Base-by-base conservation (phyloP, 2,888 invertebrate species). In the Nomada hirtipes region DNA sequence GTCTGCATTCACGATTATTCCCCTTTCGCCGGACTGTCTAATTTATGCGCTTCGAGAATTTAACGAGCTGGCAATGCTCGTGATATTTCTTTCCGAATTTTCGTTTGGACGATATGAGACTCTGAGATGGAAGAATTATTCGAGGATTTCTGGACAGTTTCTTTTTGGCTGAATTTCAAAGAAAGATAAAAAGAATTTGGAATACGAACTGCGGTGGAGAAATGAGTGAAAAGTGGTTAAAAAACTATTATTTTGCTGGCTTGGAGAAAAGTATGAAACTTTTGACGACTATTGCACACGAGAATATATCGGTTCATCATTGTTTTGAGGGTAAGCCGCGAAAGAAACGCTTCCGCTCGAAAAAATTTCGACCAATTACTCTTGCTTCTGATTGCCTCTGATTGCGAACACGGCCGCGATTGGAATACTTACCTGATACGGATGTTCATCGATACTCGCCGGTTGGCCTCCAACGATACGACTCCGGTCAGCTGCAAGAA, bases 381-480 rank as follows among this genome's bases (percentile, higher is more conserved):
- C 71, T 65, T 64, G 15, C 47, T 26, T 29, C 47, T n/a, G 26
- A 20, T 59, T 36, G 36, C 36, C 36, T 0, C 36, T 36, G 36
- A 36, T 36, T 36, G 36, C 36, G 36, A 36, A 7, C 36, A 36
- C 36, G 36, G 7, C 7, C 36, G 36, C 50, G 20, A 26, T 67
- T 55, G 64, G 55, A 75, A 71, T 53, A 79, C 90, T 89, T 81
- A 92, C 91, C 90, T 94, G 94, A 82, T 94, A 91, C n/a, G 93
- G 94, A 76, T 92, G 90, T 53, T 90, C 72, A 61, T 91, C 89
- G 82, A 94, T 94, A 44, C 85, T 88, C 23, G 93, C 92, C 71
- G 84, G 83, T 47, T 90, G 87, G 59, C 94, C 94, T 13, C 94
- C 94, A 18, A 94, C 92, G 77, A 94, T 93, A 57, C 93, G 89